phyloP scores from a whole-genome alignment of 2,888 invertebrate genomes.

The Aphidoletes aphidimyza region DNA sequence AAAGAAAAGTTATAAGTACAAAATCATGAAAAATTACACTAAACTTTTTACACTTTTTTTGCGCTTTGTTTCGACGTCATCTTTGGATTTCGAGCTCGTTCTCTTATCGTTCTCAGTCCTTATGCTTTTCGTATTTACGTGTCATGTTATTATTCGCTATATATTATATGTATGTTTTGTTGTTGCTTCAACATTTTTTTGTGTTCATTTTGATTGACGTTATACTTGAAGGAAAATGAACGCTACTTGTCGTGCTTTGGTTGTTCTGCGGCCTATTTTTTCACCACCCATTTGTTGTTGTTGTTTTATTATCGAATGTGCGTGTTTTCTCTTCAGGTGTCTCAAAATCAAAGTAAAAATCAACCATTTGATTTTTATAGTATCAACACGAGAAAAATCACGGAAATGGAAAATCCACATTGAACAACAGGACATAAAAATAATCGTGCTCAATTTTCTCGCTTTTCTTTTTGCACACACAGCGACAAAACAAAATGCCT shows the following conservation, averaged over 20 bases:
- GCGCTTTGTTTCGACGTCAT: conserved; percentile 27
- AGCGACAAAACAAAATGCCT: neutral
- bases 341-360: neutral
- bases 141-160: conserved; percentile 38
- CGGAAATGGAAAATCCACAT: neutral
- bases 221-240: neutral
- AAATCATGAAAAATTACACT: conserved; percentile 50
- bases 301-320: neutral
- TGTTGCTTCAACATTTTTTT: neutral
- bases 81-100: conserved; percentile 26
- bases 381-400: too few species aligned
- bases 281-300: too few species aligned
- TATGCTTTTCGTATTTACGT: neutral
- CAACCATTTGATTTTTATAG: neutral
- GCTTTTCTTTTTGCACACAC: neutral
- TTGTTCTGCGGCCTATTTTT: neutral
- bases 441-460: neutral
- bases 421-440: neutral
- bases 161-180: neutral
- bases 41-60: conserved; percentile 47
- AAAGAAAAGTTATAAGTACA: conserved; percentile 47
- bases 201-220: neutral
- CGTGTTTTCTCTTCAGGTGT: neutral
- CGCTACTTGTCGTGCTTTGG: conserved; percentile 16
- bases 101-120: neutral